Evolutionary conservation across 2,888 invertebrate genomes (phyloP).

Genomic region (Ectropis crepuscularia): DNA sequence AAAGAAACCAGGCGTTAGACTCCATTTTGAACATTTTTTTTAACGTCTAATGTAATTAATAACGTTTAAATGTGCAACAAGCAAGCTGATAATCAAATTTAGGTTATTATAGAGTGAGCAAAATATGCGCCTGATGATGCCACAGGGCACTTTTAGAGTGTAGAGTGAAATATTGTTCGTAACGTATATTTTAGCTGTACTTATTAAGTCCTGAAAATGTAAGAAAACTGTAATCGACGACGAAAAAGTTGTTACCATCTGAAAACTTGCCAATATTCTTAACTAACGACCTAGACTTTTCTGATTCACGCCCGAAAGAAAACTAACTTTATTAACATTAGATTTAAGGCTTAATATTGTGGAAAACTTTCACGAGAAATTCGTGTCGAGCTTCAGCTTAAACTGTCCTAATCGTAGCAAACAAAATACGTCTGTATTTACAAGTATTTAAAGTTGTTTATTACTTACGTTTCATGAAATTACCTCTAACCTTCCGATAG

Average conservation of each 20-base stretch:
- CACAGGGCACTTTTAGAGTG: no score
- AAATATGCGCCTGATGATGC: no score
- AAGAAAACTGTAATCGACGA: not conserved
- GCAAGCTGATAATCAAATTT: no score
- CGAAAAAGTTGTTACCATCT: conserved; percentile 37
- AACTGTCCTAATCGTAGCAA: conserved; percentile 10
- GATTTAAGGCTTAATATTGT: not conserved
- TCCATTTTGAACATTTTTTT: no score
- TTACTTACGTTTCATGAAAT: conserved; percentile 29
- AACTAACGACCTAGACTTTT: conserved; percentile 35
- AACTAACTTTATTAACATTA: not conserved
- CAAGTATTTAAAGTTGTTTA: conserved; percentile 28
- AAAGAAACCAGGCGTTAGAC: no score
- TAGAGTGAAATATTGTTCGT: no score
- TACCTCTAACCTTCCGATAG: conserved; percentile 63
- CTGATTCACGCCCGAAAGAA: not conserved
- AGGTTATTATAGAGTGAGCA: no score
- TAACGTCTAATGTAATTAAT: no score
- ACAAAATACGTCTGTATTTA: conserved; percentile 28
- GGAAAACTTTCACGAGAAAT: conserved; percentile 12
- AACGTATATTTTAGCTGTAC: no score
- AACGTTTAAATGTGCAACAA: no score
- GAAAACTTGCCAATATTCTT: conserved; percentile 39
- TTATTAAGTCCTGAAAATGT: not conserved
- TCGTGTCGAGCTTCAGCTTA: conserved; percentile 16